Evolutionary conservation across 2,113 vertebrate species (phyloP).

Genomic region (Alexandromys fortis): DNA sequence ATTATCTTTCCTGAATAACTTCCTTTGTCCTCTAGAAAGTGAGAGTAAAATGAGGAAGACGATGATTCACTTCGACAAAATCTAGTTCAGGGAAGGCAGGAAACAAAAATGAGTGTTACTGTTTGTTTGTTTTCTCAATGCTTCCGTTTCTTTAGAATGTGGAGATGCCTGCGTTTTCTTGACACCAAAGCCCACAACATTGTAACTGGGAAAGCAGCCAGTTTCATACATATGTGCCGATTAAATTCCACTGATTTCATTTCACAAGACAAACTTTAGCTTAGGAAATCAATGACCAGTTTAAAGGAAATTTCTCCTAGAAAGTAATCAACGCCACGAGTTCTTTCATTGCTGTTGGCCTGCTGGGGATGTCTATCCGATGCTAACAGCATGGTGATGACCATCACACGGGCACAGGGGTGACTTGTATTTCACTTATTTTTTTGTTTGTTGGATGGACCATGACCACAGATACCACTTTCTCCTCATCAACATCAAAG

Average conservation of each 20-base stretch:
- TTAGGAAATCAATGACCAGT: neutral
- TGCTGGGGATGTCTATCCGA: neutral
- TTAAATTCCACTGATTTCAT: constrained; percentile 22
- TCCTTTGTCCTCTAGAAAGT: constrained; percentile 28
- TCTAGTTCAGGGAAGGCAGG: neutral
- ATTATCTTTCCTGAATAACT: constrained; percentile 45
- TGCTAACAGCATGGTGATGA: neutral
- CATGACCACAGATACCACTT: neutral
- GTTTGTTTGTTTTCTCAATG: neutral
- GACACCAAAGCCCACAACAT: neutral
- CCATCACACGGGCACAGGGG: neutral
- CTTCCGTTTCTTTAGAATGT: neutral
- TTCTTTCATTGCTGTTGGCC: neutral
- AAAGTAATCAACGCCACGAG: neutral
- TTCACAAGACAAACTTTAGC: neutral
- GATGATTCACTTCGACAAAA: constrained; percentile 39
- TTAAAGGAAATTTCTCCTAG: neutral
- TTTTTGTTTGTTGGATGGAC: neutral
- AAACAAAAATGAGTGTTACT: constrained; percentile 10
- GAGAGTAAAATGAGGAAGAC: constrained; percentile 30
- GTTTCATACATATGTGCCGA: neutral
- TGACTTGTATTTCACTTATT: too few relatives aligned
- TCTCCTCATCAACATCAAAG: neutral
- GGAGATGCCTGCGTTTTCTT: neutral
- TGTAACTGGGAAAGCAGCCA: neutral